Evolutionary conservation across 2,888 invertebrate genomes (phyloP).

Genomic region (Oeneis ivallda): DNA sequence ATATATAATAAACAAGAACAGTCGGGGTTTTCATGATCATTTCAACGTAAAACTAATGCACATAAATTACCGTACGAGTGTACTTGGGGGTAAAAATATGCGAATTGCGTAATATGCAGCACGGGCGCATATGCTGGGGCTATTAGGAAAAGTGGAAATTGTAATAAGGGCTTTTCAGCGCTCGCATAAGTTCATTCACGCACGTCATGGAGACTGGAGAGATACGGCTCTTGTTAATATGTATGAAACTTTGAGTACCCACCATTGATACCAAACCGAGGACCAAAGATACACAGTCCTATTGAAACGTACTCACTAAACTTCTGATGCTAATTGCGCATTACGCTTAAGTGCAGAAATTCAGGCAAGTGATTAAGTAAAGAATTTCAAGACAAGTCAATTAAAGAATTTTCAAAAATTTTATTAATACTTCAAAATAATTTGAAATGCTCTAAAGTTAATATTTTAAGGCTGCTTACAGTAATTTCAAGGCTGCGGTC

Average conservation of each 20-base stretch:
- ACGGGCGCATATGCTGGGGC: conserved; percentile 54
- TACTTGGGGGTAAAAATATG: conserved; percentile 63
- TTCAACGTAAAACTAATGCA: conserved; percentile 60
- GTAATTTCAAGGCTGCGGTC: no score
- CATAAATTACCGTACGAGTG: conserved; percentile 64
- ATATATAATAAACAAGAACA: neutral
- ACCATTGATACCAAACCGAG: neutral
- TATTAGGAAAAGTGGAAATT: conserved; percentile 64
- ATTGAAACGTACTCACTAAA: no score
- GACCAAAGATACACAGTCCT: no score
- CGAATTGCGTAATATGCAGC: conserved; percentile 60
- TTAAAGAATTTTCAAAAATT: no score
- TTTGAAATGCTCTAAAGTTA: no score
- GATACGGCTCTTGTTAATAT: conserved; percentile 38
- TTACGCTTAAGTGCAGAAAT: no score
- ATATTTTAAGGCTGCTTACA: no score
- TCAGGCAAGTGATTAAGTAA: no score
- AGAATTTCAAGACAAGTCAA: no score
- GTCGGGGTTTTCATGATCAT: conserved; percentile 41
- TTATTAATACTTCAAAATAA: no score
- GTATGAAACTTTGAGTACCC: conserved; percentile 32
- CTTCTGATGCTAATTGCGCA: no score
- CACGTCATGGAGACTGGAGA: conserved; percentile 33
- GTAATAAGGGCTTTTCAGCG: conserved; percentile 53
- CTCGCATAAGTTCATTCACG: conserved; percentile 49